Base-by-base conservation (phyloP, 1,140 invertebrate species). In the Propsilocerus akamusi region DNA sequence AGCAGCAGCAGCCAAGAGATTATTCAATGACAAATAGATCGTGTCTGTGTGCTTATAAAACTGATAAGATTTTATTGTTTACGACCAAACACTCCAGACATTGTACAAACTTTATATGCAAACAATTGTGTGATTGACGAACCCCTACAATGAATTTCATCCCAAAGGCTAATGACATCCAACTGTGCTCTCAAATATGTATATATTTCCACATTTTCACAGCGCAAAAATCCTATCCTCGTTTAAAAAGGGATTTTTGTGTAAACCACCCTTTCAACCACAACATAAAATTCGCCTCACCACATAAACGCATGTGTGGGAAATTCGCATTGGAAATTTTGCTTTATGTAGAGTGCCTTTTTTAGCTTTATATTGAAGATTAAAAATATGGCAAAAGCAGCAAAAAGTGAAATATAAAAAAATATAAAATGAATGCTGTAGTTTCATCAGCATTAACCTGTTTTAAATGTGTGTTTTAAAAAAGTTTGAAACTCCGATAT, bases 1-100 rank as follows among this genome's bases (percentile, higher is more conserved):
- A n/a, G n/a, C n/a, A n/a, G n/a, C n/a, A n/a, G n/a, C n/a, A n/a
- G n/a, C n/a, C n/a, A n/a, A n/a, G n/a, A n/a, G 34, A 41, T 41
- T 41, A 41, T 41, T 20, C 34, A 10, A 17, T 37, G 14, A 41
- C 12, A 17, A 20, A 37, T 37, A 41, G 5, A 41, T 30, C 28
- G n/a, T 30, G 28, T 30, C n/a, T n/a, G 28, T 30, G 2, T 30
- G n/a, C n/a, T 8, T 30, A 41, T 20, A 41, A 41, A 20, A 10
- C 17, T 41, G 34, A 41, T 41, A 41, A 41, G 34, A 41, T 41
- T 41, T 41, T 41, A 41, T 41, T 41, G 34, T 41, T 41, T 41
- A 41, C 34, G 34, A 41, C n/a, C 34, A 41, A 41, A 41, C 34
- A 41, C 34, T 20, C 34, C 14, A 41, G 12, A 17, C 22, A 10